These are phyloP conservation scores for Colinus virginianus DNA, from an alignment of 2,113 vertebrate species.

Conservation along the genomic window DNA sequence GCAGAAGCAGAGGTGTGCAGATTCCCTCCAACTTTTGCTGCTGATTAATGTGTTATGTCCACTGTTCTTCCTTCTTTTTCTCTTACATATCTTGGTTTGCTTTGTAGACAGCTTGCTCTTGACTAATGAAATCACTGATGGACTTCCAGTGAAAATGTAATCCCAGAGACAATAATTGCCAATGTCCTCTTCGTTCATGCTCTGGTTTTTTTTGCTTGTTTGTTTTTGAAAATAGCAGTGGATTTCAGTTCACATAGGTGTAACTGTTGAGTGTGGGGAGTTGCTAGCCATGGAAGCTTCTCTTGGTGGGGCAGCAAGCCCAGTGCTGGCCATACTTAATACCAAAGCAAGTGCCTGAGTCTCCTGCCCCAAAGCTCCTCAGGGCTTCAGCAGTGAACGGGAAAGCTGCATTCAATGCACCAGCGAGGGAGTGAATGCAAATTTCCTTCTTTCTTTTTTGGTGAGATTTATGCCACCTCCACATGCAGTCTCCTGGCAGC, in stretches of 20 bases:
- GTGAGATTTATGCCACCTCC: constrained; percentile 72
- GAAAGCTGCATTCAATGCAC: constrained; percentile 38
- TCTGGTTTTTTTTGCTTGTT: neutral
- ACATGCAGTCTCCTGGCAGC: constrained; percentile 61
- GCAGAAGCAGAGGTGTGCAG: constrained; percentile 39
- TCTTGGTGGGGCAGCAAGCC: neutral
- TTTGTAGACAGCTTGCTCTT: neutral
- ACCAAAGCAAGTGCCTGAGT: neutral
- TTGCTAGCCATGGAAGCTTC: neutral
- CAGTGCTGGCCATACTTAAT: neutral
- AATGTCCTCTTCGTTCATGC: constrained; percentile 8
- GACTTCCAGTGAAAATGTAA: neutral
- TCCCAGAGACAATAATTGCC: neutral
- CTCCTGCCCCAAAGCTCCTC: neutral
- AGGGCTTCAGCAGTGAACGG: constrained; percentile 10
- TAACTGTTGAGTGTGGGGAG: neutral
- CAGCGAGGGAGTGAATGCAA: constrained; percentile 24
- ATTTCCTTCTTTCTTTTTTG: constrained; percentile 61
- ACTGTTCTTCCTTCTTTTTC: neutral
- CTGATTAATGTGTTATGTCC: constrained; percentile 8
- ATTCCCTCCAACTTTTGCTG: constrained; percentile 38
- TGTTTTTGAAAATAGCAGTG: neutral
- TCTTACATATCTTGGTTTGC: neutral
- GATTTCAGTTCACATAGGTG: neutral
- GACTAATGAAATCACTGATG: neutral